A percentile compares a stretch with the other conserved stretches of the same genome.
Conservation (phyloP, 1,140 invertebrate species). For the Whitmania pigra region DNA sequence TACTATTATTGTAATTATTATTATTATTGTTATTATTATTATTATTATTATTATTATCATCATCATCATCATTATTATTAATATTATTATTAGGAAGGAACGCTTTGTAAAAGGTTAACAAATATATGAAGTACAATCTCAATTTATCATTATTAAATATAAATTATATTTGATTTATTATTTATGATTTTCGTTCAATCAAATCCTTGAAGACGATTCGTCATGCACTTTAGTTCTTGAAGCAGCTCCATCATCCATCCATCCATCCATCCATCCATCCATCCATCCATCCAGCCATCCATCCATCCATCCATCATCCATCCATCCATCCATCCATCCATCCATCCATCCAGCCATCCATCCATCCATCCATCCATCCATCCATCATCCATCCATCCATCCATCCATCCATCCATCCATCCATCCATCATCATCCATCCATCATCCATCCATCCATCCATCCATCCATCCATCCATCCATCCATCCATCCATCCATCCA, state of each 20-base stretch:
- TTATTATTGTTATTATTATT: constrained; percentile 1
- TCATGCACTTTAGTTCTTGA: background rate
- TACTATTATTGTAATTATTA: too few relatives aligned
- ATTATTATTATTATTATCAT: constrained; percentile 7
- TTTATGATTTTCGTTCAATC: too few relatives aligned
- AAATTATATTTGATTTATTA: too few relatives aligned
- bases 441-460: background rate
- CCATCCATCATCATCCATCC: background rate
- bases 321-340: background rate
- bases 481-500: background rate
- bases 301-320: background rate
- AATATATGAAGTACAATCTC: background rate
- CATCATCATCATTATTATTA: background rate
- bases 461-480: background rate
- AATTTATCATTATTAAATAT: too few relatives aligned
- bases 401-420: background rate
- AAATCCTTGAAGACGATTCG: too few relatives aligned
- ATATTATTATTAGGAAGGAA: background rate
- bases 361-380: background rate
- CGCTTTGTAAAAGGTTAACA: background rate
- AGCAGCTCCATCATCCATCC: background rate
- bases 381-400: background rate
- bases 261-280: background rate
- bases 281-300: background rate
- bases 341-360: background rate